Conservation (phyloP, 2,888 invertebrate species). For the Agriopis leucophaearia region DNA sequence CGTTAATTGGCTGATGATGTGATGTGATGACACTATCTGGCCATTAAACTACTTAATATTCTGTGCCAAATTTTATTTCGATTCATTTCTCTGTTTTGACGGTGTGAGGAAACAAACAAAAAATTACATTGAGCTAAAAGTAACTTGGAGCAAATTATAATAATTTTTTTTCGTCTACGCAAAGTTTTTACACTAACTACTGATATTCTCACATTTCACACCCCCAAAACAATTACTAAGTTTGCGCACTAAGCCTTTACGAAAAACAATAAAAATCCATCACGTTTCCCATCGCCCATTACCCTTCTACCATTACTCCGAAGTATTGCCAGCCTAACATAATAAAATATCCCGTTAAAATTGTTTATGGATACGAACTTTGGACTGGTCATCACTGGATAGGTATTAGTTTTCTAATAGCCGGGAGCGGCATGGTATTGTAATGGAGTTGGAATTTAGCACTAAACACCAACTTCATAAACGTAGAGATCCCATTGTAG, state of each 20-base stretch:
- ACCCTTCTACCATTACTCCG: slow-evolving; percentile 27
- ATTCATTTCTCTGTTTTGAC: too few species aligned
- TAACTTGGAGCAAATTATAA: too few species aligned
- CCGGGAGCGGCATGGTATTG: slow-evolving; percentile 47
- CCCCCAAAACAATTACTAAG: slow-evolving; percentile 19
- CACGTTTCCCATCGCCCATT: slow-evolving; percentile 30
- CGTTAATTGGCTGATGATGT: too few species aligned
- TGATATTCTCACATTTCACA: slow-evolving; percentile 1
- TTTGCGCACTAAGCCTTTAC: slow-evolving; percentile 7
- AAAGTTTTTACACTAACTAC: neutral
- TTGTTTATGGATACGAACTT: slow-evolving; percentile 35
- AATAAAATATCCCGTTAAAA: slow-evolving; percentile 34
- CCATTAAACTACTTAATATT: too few species aligned
- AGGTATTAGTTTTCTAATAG: slow-evolving; percentile 53
- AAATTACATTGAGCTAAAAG: too few species aligned
- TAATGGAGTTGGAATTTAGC: slow-evolving; percentile 61
- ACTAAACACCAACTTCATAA: slow-evolving; percentile 57
- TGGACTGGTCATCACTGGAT: slow-evolving; percentile 40
- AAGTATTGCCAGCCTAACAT: slow-evolving; percentile 30
- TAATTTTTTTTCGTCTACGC: neutral
- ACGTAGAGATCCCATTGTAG: slow-evolving; percentile 49
- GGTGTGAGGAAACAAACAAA: too few species aligned
- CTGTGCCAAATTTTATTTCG: too few species aligned
- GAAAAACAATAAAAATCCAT: slow-evolving; percentile 30
- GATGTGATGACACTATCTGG: too few species aligned